Base-by-base conservation (phyloP, 2,797 vertebrate species). In the Muscicapa striata region DNA sequence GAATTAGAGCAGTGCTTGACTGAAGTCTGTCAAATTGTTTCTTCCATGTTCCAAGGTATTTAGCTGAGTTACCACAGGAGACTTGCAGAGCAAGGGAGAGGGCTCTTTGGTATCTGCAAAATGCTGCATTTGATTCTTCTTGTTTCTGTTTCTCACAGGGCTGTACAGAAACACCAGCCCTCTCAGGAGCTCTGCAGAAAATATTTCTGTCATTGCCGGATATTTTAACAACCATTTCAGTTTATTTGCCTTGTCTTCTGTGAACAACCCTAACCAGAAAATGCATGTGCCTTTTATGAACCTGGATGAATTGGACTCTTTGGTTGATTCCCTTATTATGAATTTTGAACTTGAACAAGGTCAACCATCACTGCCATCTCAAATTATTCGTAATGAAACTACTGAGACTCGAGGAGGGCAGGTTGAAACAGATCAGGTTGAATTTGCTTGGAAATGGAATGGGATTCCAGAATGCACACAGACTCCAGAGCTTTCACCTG, bases 21-120 rank as follows among this genome's bases (percentile, higher is more conserved):
- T 85, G 97, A 98, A 95, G 92, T 98, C 58, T 95, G 97, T 84
- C 96, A 97, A 11, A 95, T 97, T 32, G 86, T 98, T 86, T 97
- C 96, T 66, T 84, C 95, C 38, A 66, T 91, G 12, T 96, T 99
- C 45, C 97, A 88, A 99, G 99, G 99, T 99, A 97, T 46, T 68
- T 43, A 13, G 5, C 48, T 68, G 73, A 10, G 23, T 63, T 79
- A 17, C 41, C 73, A 9, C 4, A 57, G 34, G 16, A 85, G 12
- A 52, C 13, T 19, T 29, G 29, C n/a, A 36, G 64, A 81, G 36
- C 27, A 32, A 48, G 30, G 43, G 24, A 13, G 52, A 34, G 12
- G 12, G 36, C 11, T 63, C 6, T 48, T 84, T 69, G 34, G 5
- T 59, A 3, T 54, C 10, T 41, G 36, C 30, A 45, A 62, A 85